Conservation (phyloP, 2,888 invertebrate genomes). For the Phorcus lineatus region DNA sequence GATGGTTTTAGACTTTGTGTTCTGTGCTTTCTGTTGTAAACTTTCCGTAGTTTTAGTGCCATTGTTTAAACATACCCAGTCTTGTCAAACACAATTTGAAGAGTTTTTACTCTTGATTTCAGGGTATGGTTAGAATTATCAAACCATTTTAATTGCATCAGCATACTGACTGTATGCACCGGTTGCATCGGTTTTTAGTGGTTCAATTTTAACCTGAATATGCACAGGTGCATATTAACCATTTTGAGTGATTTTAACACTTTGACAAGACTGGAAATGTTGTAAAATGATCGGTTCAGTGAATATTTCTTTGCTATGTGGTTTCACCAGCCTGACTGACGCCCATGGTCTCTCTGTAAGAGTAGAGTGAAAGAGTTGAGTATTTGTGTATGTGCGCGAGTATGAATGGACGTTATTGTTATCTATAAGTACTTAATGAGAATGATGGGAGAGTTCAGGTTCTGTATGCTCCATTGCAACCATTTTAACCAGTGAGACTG, state of each 20-base stretch:
- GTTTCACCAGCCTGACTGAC: neutral
- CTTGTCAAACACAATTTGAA: neutral
- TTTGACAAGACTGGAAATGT: neutral
- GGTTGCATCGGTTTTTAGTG: neutral
- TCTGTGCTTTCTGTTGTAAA: slow-evolving; percentile 18
- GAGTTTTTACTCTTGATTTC: neutral
- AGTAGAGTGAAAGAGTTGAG: neutral
- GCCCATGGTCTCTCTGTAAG: neutral
- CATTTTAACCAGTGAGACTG: slow-evolving; percentile 1
- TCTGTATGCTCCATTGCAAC: neutral
- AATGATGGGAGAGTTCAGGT: neutral
- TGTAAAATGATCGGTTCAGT: neutral
- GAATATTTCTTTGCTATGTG: slow-evolving; percentile 16
- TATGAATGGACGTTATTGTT: slow-evolving; percentile 19
- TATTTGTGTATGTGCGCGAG: neutral
- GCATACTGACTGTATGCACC: neutral
- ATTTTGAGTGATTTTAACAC: neutral
- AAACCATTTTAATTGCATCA: too few relatives aligned
- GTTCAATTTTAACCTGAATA: neutral
- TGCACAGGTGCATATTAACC: neutral
- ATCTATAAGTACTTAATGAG: slow-evolving; percentile 20
- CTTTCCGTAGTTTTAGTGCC: slow-evolving; percentile 1
- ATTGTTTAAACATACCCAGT: neutral
- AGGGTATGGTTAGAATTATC: too few relatives aligned
- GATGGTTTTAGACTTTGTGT: slow-evolving; percentile 7